Conservation (phyloP, 2,113 vertebrate genomes). For the Rynchops niger region DNA sequence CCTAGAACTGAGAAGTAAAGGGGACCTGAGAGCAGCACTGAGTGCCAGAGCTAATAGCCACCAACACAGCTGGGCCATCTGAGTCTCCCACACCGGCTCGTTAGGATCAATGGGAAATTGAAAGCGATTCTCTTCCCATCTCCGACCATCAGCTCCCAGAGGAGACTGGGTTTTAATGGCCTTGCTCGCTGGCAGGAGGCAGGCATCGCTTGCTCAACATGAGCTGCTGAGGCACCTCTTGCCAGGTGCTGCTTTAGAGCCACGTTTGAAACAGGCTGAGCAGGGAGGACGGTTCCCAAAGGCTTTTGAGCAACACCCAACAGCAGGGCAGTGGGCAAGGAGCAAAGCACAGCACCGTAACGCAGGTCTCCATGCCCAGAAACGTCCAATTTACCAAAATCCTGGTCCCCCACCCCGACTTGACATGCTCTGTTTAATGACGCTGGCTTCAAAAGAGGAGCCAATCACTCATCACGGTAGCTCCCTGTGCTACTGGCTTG, state of each 20-base stretch:
- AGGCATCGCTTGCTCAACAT: background rate
- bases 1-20: slow-evolving; percentile 16
- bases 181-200: background rate
- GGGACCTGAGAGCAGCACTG: background rate
- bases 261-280: fast-evolving
- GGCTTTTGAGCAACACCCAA: background rate
- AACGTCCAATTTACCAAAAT: background rate
- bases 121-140: slow-evolving; percentile 4
- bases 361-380: background rate
- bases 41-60: background rate
- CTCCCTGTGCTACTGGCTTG: background rate
- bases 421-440: fast-evolving
- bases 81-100: background rate
- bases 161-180: background rate
- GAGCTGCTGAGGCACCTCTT: background rate
- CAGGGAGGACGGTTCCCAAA: background rate
- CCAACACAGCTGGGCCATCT: background rate
- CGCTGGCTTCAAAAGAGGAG: background rate
- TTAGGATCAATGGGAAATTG: slow-evolving; percentile 22
- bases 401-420: fast-evolving
- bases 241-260: background rate
- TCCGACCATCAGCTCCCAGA: background rate
- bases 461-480: background rate
- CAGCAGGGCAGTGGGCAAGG: background rate
- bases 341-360: background rate